A percentile compares a stretch with the other conserved stretches of the same genome.
Evolutionary conservation across 2,888 invertebrate species (phyloP).

Genomic region (Lacanobia oleracea): DNA sequence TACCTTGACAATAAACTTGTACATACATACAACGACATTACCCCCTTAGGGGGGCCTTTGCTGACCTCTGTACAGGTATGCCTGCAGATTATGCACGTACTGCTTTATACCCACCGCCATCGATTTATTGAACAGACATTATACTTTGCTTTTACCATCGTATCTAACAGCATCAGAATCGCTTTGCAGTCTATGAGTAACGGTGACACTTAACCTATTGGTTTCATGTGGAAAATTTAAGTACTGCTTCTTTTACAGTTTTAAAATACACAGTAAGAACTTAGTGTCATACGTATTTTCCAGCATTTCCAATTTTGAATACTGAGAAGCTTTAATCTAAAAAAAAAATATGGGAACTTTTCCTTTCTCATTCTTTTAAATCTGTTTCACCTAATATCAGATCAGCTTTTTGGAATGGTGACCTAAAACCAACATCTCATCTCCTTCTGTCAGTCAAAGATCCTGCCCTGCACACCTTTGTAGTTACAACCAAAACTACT

Average conservation of each 20-base stretch:
- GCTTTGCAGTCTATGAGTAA: conserved; percentile 59
- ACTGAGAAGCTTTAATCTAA: background rate
- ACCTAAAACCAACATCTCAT: background rate
- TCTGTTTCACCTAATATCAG: background rate
- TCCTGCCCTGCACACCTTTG: background rate
- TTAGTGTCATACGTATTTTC: background rate
- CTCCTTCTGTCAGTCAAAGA: background rate
- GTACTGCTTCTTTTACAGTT: conserved; percentile 42
- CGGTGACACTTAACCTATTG: conserved; percentile 58
- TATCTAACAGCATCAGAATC: conserved; percentile 56
- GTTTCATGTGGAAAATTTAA: conserved; percentile 40
- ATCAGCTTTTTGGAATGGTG: background rate
- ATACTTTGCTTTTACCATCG: conserved; percentile 55
- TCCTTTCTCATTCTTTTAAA: background rate
- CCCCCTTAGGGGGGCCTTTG: conserved; percentile 17
- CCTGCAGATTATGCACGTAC: conserved; percentile 46
- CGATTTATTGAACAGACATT: conserved; percentile 59
- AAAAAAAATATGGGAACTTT: background rate
- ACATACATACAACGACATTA: conserved; percentile 36
- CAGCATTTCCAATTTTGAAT: background rate
- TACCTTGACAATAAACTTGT: conserved; percentile 62
- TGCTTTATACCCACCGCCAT: conserved; percentile 41
- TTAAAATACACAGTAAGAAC: background rate
- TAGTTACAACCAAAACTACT: background rate
- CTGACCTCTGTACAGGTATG: conserved; percentile 50